A percentile compares a stretch with the other conserved stretches of the same genome.
Conservation (phyloP, 2,888 invertebrate genomes). For the Scrobipalpa costella region DNA sequence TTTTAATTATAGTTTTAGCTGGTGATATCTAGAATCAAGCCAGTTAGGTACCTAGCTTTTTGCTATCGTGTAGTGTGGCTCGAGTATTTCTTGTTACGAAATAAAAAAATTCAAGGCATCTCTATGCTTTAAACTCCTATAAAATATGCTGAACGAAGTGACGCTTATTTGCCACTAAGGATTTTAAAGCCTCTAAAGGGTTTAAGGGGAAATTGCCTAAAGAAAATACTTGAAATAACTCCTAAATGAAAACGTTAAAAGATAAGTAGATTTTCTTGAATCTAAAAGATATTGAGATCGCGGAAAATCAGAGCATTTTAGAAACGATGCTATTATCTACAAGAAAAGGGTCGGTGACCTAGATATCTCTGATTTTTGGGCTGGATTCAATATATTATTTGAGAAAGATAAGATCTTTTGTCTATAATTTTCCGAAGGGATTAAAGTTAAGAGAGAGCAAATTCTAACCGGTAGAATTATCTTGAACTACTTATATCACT, state of each 20-base stretch:
- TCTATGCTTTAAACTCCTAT: background rate
- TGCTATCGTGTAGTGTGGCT: too few species aligned
- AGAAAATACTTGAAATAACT: background rate
- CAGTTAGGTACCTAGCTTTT: too few species aligned
- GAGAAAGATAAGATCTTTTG: background rate
- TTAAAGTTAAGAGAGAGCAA: background rate
- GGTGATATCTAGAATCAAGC: too few species aligned
- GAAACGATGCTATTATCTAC: background rate
- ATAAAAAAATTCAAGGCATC: too few species aligned
- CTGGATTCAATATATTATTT: background rate
- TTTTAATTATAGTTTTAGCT: too few species aligned
- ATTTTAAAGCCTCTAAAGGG: constrained; percentile 8
- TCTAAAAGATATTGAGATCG: background rate
- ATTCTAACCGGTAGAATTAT: background rate
- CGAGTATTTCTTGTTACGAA: too few species aligned
- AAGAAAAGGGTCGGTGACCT: background rate
- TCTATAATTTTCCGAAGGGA: background rate
- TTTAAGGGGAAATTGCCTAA: constrained; percentile 6
- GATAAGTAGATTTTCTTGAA: background rate
- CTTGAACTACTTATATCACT: too few species aligned
- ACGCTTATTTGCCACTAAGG: background rate
- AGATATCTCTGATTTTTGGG: background rate
- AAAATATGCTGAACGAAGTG: background rate
- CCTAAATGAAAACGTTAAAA: background rate
- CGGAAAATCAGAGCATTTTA: background rate